These are phyloP conservation scores for Babylonia areolata DNA, from an alignment of 1,140 invertebrate genomes.

Conservation along the genomic window DNA sequence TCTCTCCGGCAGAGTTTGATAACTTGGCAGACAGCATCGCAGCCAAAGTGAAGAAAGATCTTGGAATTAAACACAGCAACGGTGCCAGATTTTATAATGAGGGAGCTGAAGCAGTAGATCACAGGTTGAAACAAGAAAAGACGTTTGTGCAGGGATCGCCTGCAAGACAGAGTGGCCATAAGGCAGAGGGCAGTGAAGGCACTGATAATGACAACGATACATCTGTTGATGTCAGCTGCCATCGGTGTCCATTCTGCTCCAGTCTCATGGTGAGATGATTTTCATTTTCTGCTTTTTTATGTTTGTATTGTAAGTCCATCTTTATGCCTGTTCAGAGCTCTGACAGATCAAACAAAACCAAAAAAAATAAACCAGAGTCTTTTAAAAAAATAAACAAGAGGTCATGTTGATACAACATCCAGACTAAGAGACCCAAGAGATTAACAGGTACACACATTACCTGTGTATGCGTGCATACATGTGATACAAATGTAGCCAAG, in stretches of 20 bases:
- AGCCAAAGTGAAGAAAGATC: constrained; percentile 47
- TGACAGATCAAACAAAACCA: too few species aligned
- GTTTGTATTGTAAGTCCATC: too few species aligned
- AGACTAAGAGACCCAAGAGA: too few species aligned
- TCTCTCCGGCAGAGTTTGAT: constrained; percentile 56
- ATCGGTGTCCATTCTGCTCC: constrained; percentile 52
- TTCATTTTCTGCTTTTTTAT: too few species aligned
- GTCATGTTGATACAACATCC: too few species aligned
- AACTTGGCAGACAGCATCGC: constrained; percentile 54
- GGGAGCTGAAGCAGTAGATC: background rate
- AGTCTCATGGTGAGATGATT: constrained; percentile 51
- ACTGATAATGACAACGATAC: background rate
- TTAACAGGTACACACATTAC: too few species aligned
- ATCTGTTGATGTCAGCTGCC: constrained; percentile 45
- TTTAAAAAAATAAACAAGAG: too few species aligned
- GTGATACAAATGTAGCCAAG: too few species aligned
- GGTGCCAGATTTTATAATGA: background rate
- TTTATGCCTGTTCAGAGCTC: too few species aligned
- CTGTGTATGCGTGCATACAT: too few species aligned
- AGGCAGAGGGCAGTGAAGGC: background rate
- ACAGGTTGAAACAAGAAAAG: background rate
- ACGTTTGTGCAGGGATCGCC: background rate
- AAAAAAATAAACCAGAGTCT: too few species aligned
- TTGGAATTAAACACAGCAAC: constrained; percentile 25
- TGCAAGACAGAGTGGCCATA: background rate